Base-by-base conservation (phyloP, 2,888 invertebrate genomes). In the Sycophila texana region DNA sequence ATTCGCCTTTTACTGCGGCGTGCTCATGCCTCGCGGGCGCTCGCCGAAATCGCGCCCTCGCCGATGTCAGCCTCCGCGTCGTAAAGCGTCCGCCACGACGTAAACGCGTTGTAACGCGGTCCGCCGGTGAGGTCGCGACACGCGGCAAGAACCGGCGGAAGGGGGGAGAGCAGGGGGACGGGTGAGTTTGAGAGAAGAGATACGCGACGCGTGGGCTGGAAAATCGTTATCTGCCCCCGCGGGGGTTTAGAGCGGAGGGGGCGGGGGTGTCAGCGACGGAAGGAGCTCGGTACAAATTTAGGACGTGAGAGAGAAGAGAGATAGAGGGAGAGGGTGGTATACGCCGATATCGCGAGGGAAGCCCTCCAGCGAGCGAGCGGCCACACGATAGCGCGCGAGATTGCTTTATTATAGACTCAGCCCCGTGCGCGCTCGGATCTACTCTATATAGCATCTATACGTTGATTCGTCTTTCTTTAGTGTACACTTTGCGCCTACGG, bases 341-440 rank as follows among this genome's bases (percentile, higher is more conserved):
- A 55, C 55, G 57, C 18, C 55, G 60, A 74, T 74, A 47, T 26
- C 61, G 13, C 16, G 71, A 47, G 18, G 12, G 18, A 10, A 65
- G 55, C 26, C 55, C 30, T 30, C 68, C 30, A 63, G 14, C 39
- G 53, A 20, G 70, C 70, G 47, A 58, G 74, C 66, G 47, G 53
- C 30, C n/a, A 30, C 66, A 74, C 58, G 58, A 70, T 74, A 58
- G 58, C 61, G 61, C 14, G 76, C 71, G 77, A 77, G 77, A 77
- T 77, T 77, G 77, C 77, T 77, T 71, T 77, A 77, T 77, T 77
- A 77, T 57, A 65, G 61, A 58, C 18, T 65, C 63, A 55, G 26
- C 26, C 63, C 55, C 12, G 30, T 13, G 57, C 49, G 49, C 7
- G 26, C n/a, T 13, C 73, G 30, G 55, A 22, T 13, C 68, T 39